Base-by-base conservation (phyloP, 1,140 invertebrate species). In the Agrypnia vestita region DNA sequence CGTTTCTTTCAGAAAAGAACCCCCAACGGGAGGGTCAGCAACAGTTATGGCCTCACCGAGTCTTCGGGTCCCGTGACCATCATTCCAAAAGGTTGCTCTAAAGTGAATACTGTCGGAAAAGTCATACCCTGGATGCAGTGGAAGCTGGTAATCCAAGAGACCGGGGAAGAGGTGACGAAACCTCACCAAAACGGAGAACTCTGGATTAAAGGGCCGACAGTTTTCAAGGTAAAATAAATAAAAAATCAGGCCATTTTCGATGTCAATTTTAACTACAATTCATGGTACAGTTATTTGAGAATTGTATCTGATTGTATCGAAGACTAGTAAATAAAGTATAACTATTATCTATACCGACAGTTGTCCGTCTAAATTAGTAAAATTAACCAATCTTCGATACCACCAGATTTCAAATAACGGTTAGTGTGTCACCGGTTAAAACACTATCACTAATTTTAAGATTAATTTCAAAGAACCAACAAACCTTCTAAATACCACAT, bases 141-240 rank as follows among this genome's bases (percentile, higher is more conserved):
- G 73, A 75, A 75, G 25, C n/a, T 75, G 4, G 13, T 67, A 4
- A 12, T 3, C 35, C 19, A 12, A 44, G 62, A 43, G 13, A 4
- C 62, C 0, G 56, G 56, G 12, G 62, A 67, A 25, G 62, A 67
- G 35, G 21, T 46, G 13, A 46, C 12, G 12, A 17, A 4, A 4
- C 35, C 35, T 67, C 35, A 67, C 35, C 21, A 13, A 13, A 35
- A 35, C 1, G 62, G 62, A 44, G 62, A 67, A 17, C 43, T 67
- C 12, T n/a, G 19, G 17, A 3, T 67, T 21, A 67, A 44, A 21
- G 43, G 62, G 7, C 21, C 21, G 12, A 46, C 43, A 12, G 8
- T 67, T n/a, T 67, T 67, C 21, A 67, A 67, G 13, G 62, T 67
- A 3, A 67, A n/a, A n/a, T n/a, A n/a, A n/a, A n/a, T n/a, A n/a